Base-by-base conservation (phyloP, 1,140 invertebrate species). In the Tetragnatha versicolor region DNA sequence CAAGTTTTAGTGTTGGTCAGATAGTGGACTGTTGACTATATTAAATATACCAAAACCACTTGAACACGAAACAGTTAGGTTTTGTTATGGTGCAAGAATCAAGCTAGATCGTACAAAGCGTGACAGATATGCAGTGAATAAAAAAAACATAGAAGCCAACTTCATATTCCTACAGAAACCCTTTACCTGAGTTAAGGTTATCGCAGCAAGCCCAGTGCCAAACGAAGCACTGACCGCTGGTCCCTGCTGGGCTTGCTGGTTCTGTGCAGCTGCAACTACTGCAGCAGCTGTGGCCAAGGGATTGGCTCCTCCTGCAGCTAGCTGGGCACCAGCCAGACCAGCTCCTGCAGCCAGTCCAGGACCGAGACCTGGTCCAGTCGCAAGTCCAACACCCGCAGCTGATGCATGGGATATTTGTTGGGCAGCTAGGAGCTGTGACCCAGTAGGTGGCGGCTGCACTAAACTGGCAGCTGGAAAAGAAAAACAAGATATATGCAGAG, bases 161-260 rank as follows among this genome's bases (percentile, higher is more conserved):
- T 51, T 45, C 14, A 72, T 33, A 35, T 37, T 47, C 20, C 33
- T 42, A 25, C 33, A 7, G 14, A 63, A 37, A 58, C 14, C 31
- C 29, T 20, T n/a, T 78, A 80, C 80, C 65, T 81, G 80, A n/a
- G 79, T 60, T 25, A 82, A 45, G 14, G 66, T 76, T 51, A 82
- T 53, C 22, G 81, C 60, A 25, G 79, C 78, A 10, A 82, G 39
- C 29, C 81, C 72, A 49, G 81, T 73, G 33, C 69, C 66, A 79
- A 79, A 80, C 17, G 79, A 51, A 7, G 65, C 70, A 70, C 69
- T 72, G 3, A 72, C 66, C 37, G 78, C 69, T n/a, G 79, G 69
- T 37, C 25, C 55, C 33, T 75, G 69, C 20, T 65, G 60, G 6
- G 60, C 78, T n/a, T 81, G 70, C 17, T 68, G 61, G 29, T 78